These are phyloP conservation scores for Sinhomidia bicolor DNA, from an alignment of 2,888 invertebrate species.

Conservation along the genomic window DNA sequence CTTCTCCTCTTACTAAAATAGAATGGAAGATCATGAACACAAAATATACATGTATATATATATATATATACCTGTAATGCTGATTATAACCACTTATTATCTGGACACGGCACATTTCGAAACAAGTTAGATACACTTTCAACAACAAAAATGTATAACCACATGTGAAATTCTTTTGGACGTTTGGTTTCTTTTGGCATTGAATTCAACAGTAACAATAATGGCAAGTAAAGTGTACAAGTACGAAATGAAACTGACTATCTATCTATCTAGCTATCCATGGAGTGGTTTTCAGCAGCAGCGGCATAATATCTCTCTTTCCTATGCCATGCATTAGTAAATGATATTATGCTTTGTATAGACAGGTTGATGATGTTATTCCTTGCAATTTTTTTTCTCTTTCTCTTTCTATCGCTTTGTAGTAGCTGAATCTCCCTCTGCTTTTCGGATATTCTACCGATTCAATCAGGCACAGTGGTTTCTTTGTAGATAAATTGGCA, in stretches of 20 bases:
- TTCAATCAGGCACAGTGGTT: conserved; percentile 73
- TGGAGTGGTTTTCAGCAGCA: conserved; percentile 37
- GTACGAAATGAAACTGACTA: conserved; percentile 38
- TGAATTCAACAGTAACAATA: conserved; percentile 63
- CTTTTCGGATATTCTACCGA: conserved; percentile 66
- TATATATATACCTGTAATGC: conserved; percentile 10
- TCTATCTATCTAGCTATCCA: too few relatives aligned
- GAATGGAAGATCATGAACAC: conserved; percentile 42
- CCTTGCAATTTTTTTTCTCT: not conserved
- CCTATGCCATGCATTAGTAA: conserved; percentile 12
- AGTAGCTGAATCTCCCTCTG: conserved; percentile 18
- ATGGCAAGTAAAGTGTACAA: conserved; percentile 24
- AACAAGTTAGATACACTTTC: too few relatives aligned
- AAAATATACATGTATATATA: too few relatives aligned
- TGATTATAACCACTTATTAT: conserved; percentile 19
- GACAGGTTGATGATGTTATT: conserved; percentile 49
- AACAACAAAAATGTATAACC: too few relatives aligned
- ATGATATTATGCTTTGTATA: conserved; percentile 8
- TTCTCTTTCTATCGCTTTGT: conserved; percentile 6
- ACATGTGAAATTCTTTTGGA: conserved; percentile 12
- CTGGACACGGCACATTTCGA: too few relatives aligned
- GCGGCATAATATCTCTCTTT: too few relatives aligned
- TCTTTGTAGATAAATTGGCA: conserved; percentile 73
- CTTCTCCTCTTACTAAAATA: not conserved
- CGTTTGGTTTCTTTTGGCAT: conserved; percentile 17